Evolutionary conservation across 2,888 invertebrate species (phyloP), one percentile per base, ranked within the genome.

Genomic region (Teleogryllus oceanicus): DNA sequence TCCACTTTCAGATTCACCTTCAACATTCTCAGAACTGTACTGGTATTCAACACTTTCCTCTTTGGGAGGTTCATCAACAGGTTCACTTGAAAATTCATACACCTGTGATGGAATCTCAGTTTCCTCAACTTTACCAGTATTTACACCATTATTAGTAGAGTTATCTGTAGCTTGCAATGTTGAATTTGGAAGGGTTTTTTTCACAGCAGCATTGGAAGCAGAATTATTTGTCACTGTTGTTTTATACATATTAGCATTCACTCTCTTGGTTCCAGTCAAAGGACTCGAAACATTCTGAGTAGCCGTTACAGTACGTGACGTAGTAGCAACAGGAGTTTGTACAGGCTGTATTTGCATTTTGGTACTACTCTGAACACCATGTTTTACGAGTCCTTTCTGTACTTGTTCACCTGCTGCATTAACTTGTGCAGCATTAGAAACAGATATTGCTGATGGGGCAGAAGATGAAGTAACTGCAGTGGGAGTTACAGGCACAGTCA

Each of bases 401-500:
- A n/a, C n/a, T 5, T 13, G n/a, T n/a, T 62, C 62, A 76, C 16
- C 20, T 18, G 20, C 20, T 18, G 20, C 21, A 76, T 21, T 49
- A 76, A 16, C 20, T 18, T 16, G 13, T 13, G 76, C 16, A 16
- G 20, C 4, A 76, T 21, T 49, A n/a, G 76, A 5, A 76, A 49
- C 76, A 76, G 76, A 21, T 37, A 20, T 49, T 12, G 20, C 4
- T 10, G 76, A 16, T 18, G 76, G 13, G 20, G 76, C 18, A 76
- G 76, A 12, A 76, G 76, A 21, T 18, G 76, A 21, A 76, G 76
- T 16, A 76, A 49, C 76, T 18, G 76, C 76, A 76, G 76, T 49
- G 49, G 76, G 18, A 76, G 18, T 49, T 18, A 49, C 20, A 76
- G 76, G 24, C 5, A 51, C 49, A 83, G 86, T 87, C 82, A 87